Base-by-base conservation (phyloP, 2,888 invertebrate species). In the Drosophila melanosoma region DNA sequence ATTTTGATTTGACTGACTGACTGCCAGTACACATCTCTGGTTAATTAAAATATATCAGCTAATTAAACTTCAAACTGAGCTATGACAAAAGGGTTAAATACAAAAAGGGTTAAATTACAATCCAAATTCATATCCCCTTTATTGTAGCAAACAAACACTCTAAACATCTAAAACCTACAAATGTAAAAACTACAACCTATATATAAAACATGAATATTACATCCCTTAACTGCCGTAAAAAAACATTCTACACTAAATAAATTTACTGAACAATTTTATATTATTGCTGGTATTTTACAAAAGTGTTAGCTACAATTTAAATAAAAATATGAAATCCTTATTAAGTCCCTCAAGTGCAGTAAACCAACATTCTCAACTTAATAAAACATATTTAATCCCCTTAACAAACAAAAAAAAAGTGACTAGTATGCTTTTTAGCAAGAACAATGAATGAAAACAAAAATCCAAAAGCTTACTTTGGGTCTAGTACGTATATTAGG, bases 401-500 rank as follows among this genome's bases (percentile, higher is more conserved):
- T 29, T 32, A 20, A n/a, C 29, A 57, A 57, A 57, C 32, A 23
- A 17, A 54, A 23, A 17, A 54, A 36, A 62, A 72, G 62, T 57
- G 40, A 60, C 45, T 60, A 54, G 52, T 57, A 40, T 33, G 42
- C 49, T 60, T 56, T 60, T 23, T 45, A 1, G 52, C 1, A 11
- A 8, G 40, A 23, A 12, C 48, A 54, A 38, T 20, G 20, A 40
- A 33, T 42, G 29, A 20, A 40, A 63, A 36, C 35, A 36, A 11
- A 35, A 42, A 52, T 38, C n/a, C 33, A 40, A 57, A 61, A 53
- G 40, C 29, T 54, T 12, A 29, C 38, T 62, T 56, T 51, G 35
- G 10, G 26, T 29, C 23, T 29, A 32, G 23, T 35, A 40, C 48
- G 17, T 33, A 33, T 38, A 29, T 42, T 51, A 33, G 20, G 59